Evolutionary conservation across 2,888 invertebrate species (phyloP), one percentile per base, ranked within the genome.

Genomic region (Timandra comae): DNA sequence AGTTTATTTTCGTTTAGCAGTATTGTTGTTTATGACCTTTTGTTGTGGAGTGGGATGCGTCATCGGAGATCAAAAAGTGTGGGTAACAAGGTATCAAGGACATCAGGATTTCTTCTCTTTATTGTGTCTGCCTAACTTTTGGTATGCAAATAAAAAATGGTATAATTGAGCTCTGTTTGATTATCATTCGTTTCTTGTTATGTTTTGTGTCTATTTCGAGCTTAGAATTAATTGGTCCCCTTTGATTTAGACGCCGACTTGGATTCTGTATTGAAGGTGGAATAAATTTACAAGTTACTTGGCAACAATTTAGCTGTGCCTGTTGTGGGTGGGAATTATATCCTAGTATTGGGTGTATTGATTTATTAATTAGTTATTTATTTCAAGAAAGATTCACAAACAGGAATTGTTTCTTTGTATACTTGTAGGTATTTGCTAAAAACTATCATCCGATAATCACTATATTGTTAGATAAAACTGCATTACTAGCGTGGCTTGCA

Each of bases 51-150:
- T 49, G 35, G 54, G 52, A 68, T 77, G 71, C 66, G 75, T 77
- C 76, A 77, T 63, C 48, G 56, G 52, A 67, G 63, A 65, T 67
- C 62, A 59, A 64, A 72, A 67, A 58, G 69, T 68, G 71, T 68
- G 64, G 66, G 72, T 69, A 70, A 72, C 69, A 63, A 74, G 62
- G 61, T 70, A 69, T 65, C 74, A 76, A 80, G 80, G 80, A 63
- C 74, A 62, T 41, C 69, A 46, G 63, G 66, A 59, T 68, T 63
- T 61, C 47, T 59, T 58, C 54, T 64, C 58, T 56, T 52, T 61
- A 56, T 66, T 65, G 53, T 56, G 56, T 53, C 52, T 53, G 55
- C 50, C 62, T 56, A 56, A 47, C 48, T 56, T 53, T 63, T 60
- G 71, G 71, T 67, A 75, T 73, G 71, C 64, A 70, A 68, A 76